Evolutionary conservation across 2,888 invertebrate genomes (phyloP), one percentile per base, ranked within the genome.

Genomic region (Elysia crispata): DNA sequence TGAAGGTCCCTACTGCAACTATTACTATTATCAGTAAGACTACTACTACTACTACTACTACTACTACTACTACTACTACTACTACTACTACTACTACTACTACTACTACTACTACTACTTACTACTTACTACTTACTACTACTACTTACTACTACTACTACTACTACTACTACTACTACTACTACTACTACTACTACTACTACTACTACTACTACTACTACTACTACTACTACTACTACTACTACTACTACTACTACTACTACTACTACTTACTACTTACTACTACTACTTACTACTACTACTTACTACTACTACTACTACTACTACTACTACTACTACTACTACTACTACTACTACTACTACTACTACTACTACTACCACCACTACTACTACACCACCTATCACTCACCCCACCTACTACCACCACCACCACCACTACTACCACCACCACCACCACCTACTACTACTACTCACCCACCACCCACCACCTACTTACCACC

Each of bases 151-250:
- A n/a, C n/a, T n/a, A n/a, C n/a, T n/a, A n/a, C n/a, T 60, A 41
- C 18, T 28, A 75, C 75, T 75, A 64, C 64, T 64, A 64, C 64
- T 64, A 64, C 64, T 64, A 64, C 64, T 64, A 64, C n/a, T 64
- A 64, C 64, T 64, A 23, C 64, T 64, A 64, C 23, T 64, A 64
- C 64, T 64, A 64, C 64, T 64, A 64, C 64, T 64, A 64, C 64
- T 64, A 23, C 64, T 64, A 64, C 64, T 64, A 64, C 64, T 64
- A 64, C 64, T 64, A 64, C 64, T 64, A 64, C 64, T 64, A 64
- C 64, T 64, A 64, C 64, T 64, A 64, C 64, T 64, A 64, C 64
- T 64, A 64, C 64, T 64, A 64, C 64, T 64, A 64, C 64, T 64
- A 64, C 64, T 64, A 64, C 64, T 64, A 64, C 64, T 64, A 23